Evolutionary conservation across 2,888 invertebrate species (phyloP).

Genomic region (Dynastes hyllus): DNA sequence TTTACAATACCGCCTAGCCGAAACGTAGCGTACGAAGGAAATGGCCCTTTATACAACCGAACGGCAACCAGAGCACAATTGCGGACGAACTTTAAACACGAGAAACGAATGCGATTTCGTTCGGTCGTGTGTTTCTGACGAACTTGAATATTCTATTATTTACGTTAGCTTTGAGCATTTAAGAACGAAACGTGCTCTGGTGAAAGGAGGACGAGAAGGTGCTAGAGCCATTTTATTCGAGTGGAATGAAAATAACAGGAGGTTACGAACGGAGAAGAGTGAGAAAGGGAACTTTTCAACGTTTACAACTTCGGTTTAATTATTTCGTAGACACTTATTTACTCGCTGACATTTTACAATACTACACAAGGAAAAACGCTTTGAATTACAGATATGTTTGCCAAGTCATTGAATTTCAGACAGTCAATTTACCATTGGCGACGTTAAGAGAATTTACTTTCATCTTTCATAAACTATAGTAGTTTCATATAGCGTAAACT

Average conservation of each 20-base stretch:
- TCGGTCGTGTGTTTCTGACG: conserved; percentile 16
- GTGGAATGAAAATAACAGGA: conserved; percentile 30
- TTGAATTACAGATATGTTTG: background rate
- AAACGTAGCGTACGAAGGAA: conserved; percentile 8
- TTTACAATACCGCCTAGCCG: conserved; percentile 28
- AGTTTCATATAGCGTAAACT: no score
- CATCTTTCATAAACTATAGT: no score
- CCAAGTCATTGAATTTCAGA: background rate
- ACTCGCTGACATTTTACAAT: background rate
- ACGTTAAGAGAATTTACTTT: no score
- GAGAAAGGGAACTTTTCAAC: background rate
- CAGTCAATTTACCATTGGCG: no score
- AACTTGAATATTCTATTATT: conserved; percentile 38
- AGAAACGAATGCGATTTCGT: conserved; percentile 26
- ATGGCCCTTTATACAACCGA: conserved; percentile 26
- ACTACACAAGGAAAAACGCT: background rate
- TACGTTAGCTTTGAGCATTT: conserved; percentile 41
- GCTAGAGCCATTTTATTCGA: conserved; percentile 12
- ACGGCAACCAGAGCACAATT: conserved; percentile 5
- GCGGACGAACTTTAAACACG: conserved; percentile 33
- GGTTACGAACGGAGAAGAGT: conserved; percentile 6
- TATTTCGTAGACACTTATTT: conserved; percentile 27
- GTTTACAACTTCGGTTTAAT: conserved; percentile 2
- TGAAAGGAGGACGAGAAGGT: background rate
- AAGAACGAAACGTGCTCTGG: conserved; percentile 1